These are phyloP conservation scores for Halcyon badia DNA, from an alignment of 2,797 vertebrate species.

Conservation along the genomic window DNA sequence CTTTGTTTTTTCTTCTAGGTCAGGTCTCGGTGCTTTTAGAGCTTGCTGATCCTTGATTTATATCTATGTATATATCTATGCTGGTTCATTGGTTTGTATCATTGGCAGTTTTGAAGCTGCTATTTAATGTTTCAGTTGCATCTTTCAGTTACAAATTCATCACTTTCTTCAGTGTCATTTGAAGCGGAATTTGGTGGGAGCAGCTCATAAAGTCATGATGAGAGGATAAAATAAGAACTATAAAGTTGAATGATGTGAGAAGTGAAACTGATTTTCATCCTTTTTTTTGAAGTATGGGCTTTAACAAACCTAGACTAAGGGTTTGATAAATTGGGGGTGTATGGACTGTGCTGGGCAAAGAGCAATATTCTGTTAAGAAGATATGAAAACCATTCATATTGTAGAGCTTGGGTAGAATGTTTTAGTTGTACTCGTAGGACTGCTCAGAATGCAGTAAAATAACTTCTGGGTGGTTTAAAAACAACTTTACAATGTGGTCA, in stretches of 20 bases:
- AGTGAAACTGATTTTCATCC: neutral
- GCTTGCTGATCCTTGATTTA: neutral
- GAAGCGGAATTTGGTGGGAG: neutral
- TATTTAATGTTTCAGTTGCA: neutral
- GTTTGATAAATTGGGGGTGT: neutral
- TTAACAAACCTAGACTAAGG: neutral
- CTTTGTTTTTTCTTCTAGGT: neutral
- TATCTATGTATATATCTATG: neutral
- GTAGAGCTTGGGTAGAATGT: neutral
- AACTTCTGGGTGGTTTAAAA: conserved; percentile 9
- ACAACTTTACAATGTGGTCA: conserved; percentile 1
- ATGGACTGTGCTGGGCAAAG: neutral
- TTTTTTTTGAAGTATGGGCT: neutral
- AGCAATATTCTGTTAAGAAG: neutral
- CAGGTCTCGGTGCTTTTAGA: neutral
- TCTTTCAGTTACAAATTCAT: neutral
- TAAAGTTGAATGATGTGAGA: neutral
- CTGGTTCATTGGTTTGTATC: neutral
- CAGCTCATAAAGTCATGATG: neutral
- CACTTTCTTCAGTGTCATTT: neutral
- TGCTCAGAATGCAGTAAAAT: neutral
- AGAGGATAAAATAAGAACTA: neutral
- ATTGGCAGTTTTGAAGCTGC: neutral
- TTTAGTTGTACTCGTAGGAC: neutral
- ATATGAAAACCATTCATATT: neutral